Evolutionary conservation across 2,797 vertebrate genomes (phyloP).

Genomic region (Enteromius thamalakanensis): DNA sequence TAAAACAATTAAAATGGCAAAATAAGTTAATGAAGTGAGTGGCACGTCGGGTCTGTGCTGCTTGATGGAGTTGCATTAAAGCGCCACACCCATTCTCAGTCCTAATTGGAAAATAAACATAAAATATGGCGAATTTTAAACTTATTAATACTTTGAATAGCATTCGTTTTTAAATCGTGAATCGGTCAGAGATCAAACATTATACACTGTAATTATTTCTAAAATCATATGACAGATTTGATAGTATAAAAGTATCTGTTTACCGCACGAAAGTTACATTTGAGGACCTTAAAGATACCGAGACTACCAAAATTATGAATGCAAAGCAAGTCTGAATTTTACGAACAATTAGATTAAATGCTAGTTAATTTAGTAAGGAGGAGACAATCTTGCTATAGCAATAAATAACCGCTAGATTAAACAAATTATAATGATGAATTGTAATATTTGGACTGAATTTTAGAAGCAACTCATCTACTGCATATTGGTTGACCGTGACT

Average conservation of each 20-base stretch:
- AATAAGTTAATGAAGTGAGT: conserved; percentile 51
- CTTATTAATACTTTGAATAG: conserved; percentile 37
- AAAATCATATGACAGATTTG: neutral
- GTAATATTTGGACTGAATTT: neutral
- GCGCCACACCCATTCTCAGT: conserved; percentile 43
- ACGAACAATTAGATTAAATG: neutral
- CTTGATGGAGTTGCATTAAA: neutral
- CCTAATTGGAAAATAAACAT: conserved; percentile 41
- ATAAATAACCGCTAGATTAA: neutral
- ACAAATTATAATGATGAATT: neutral
- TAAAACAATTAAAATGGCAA: conserved; percentile 60
- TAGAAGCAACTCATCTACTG: neutral
- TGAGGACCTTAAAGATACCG: neutral
- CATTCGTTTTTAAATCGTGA: neutral
- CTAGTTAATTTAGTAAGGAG: neutral
- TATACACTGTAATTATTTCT: neutral
- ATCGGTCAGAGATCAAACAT: neutral
- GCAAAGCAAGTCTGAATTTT: neutral
- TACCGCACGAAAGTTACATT: neutral
- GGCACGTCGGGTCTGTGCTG: neutral
- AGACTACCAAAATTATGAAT: neutral
- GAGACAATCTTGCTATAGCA: neutral
- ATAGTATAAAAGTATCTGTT: neutral
- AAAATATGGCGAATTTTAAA: conserved; percentile 38
- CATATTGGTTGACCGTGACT: neutral